These are phyloP conservation scores for Colostygia pectinataria DNA, from an alignment of 2,888 invertebrate species.

Conservation along the genomic window DNA sequence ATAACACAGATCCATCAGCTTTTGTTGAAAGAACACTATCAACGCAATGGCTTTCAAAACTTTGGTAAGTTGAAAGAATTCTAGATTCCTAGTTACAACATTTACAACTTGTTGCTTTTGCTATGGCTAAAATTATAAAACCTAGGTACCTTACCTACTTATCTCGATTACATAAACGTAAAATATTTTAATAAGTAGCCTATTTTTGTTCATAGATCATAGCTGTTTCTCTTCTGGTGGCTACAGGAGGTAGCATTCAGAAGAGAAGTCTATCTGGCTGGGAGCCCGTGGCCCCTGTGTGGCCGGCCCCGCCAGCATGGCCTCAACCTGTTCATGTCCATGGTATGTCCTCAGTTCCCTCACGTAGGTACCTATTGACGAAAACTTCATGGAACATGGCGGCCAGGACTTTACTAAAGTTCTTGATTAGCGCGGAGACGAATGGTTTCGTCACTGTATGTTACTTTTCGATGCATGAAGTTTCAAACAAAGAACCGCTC, in stretches of 20 bases:
- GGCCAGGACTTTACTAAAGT: too few species aligned
- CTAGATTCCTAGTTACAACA: too few species aligned
- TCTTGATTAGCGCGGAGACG: too few species aligned
- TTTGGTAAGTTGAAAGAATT: constrained; percentile 51
- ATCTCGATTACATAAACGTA: too few species aligned
- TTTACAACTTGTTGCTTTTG: too few species aligned
- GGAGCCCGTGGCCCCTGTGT: constrained; percentile 39
- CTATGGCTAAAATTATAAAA: too few species aligned
- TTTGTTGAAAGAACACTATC: constrained; percentile 32
- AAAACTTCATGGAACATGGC: too few species aligned
- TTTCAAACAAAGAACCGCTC: too few species aligned
- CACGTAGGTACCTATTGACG: too few species aligned
- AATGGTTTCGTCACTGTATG: too few species aligned
- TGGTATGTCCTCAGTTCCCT: constrained; percentile 38
- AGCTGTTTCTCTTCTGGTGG: constrained; percentile 39
- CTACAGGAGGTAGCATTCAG: constrained; percentile 40
- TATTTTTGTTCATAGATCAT: constrained; percentile 34
- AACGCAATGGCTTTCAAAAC: constrained; percentile 53
- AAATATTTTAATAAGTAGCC: too few species aligned
- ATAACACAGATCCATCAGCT: constrained; percentile 47
- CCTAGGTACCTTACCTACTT: background rate
- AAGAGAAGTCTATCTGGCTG: constrained; percentile 59
- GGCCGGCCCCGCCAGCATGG: constrained; percentile 44
- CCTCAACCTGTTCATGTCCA: constrained; percentile 40
- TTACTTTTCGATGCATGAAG: too few species aligned